Evolutionary conservation across 2,888 invertebrate genomes (phyloP).

Genomic region (Itoplectis maculator): DNA sequence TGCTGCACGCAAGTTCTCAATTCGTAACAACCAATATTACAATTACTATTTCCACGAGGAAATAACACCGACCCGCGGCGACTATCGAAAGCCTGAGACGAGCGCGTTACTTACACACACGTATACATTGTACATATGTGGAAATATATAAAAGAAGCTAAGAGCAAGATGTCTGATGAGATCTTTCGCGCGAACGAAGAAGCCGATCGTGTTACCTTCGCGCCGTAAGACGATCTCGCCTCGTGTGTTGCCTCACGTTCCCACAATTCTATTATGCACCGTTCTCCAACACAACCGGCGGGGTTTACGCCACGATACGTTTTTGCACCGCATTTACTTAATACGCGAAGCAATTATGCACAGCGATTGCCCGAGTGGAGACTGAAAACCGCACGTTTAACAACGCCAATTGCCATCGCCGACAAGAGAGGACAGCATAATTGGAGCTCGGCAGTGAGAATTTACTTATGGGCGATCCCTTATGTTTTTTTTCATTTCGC

Average conservation of each 20-base stretch:
- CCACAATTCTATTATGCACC: conserved; percentile 75
- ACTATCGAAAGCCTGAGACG: conserved; percentile 34
- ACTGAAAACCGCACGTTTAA: conserved; percentile 12
- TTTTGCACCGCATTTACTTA: conserved; percentile 58
- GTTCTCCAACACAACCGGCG: conserved; percentile 54
- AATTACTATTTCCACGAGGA: conserved; percentile 2
- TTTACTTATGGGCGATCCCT: not conserved
- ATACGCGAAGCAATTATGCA: conserved; percentile 49
- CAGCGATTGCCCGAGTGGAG: conserved; percentile 40
- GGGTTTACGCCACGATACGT: conserved; percentile 66
- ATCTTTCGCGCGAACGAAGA: conserved; percentile 49
- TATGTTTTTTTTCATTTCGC: not conserved
- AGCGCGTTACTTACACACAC: too few relatives aligned
- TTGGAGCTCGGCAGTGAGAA: not conserved
- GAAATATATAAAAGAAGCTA: not conserved
- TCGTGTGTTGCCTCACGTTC: conserved; percentile 65
- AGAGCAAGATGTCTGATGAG: conserved; percentile 12
- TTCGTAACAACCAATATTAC: conserved; percentile 23
- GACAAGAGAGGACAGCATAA: not conserved
- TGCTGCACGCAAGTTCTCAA: conserved; percentile 27
- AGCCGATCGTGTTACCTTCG: conserved; percentile 59
- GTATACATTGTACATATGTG: too few relatives aligned
- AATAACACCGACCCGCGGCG: conserved; percentile 1
- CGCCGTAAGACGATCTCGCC: conserved; percentile 55
- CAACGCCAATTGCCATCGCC: conserved; percentile 10